Conservation (phyloP, 1,140 invertebrate genomes). For the Adelges cooleyi region DNA sequence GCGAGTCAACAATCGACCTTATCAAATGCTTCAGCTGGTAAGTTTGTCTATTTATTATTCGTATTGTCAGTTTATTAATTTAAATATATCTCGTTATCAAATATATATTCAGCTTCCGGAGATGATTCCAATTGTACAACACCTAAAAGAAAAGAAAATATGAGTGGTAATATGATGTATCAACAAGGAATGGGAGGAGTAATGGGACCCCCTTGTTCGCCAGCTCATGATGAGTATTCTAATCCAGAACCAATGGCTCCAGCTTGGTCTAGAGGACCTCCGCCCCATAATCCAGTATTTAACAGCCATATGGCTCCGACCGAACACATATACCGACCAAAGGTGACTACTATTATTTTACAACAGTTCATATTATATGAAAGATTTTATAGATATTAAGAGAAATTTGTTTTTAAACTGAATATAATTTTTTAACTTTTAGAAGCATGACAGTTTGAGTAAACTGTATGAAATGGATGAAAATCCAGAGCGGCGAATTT, state of each 20-base stretch:
- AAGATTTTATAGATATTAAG: slow-evolving; percentile 15
- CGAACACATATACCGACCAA: slow-evolving; percentile 76
- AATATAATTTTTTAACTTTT: slow-evolving; percentile 34
- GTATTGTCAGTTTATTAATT: not conserved
- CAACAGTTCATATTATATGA: not conserved
- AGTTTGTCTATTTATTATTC: slow-evolving; percentile 35
- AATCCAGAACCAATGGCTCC: slow-evolving; percentile 53
- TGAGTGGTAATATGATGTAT: slow-evolving; percentile 39
- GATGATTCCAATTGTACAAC: slow-evolving; percentile 61
- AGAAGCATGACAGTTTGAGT: slow-evolving; percentile 80
- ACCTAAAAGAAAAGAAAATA: slow-evolving; percentile 40
- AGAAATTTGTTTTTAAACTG: not conserved
- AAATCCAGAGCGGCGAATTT: slow-evolving; percentile 75
- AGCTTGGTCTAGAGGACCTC: slow-evolving; percentile 71
- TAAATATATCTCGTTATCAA: not conserved
- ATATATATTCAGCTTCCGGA: slow-evolving; percentile 54
- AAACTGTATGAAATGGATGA: slow-evolving; percentile 96
- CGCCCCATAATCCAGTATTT: slow-evolving; percentile 75
- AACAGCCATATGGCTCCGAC: slow-evolving; percentile 69
- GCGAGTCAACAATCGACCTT: slow-evolving; percentile 82
- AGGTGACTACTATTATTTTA: slow-evolving; percentile 48
- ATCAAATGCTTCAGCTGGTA: slow-evolving; percentile 71
- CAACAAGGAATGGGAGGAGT: slow-evolving; percentile 43
- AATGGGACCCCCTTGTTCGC: slow-evolving; percentile 51
- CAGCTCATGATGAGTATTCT: slow-evolving; percentile 74